Percentiles rank a stretch among this genome's conserved stretches.
These are phyloP conservation scores for Lydus trimaculatus DNA, from an alignment of 2,888 invertebrate species.

Conservation along the genomic window DNA sequence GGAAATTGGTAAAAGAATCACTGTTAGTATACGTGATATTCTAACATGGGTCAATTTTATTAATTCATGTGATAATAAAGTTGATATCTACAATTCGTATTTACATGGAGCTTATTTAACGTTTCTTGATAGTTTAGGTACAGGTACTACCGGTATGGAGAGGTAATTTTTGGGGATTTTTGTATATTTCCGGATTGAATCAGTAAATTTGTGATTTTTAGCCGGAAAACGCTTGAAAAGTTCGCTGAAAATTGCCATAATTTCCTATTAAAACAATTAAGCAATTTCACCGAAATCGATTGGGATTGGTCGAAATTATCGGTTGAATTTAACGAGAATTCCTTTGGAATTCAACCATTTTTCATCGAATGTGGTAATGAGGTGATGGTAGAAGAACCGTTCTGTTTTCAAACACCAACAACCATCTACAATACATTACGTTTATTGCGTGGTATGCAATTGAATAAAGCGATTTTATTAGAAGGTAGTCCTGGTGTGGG, in stretches of 20 bases:
- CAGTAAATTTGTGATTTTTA: constrained; percentile 37
- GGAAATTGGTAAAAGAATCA: constrained; percentile 76
- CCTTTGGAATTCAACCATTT: constrained; percentile 83
- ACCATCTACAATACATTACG: constrained; percentile 83
- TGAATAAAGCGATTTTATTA: constrained; percentile 90
- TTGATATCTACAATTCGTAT: constrained; percentile 71
- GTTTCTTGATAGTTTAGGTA: constrained; percentile 90
- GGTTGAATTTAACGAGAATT: constrained; percentile 54
- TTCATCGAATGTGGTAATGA: constrained; percentile 67
- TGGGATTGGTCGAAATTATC: constrained; percentile 16
- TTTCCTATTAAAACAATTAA: constrained; percentile 66
- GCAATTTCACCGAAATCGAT: constrained; percentile 37
- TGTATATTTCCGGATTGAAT: too few relatives aligned
- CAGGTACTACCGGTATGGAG: constrained; percentile 78
- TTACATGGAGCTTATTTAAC: constrained; percentile 91
- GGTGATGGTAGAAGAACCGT: constrained; percentile 50
- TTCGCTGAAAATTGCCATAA: constrained; percentile 64
- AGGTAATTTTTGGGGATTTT: constrained; percentile 56
- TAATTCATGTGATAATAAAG: constrained; percentile 66
- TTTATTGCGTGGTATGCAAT: constrained; percentile 85
- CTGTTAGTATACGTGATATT: constrained; percentile 90
- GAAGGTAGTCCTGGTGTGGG: constrained; percentile 99
- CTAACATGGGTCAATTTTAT: constrained; percentile 93
- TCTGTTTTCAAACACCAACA: constrained; percentile 80
- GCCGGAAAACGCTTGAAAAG: constrained; percentile 52